Base-by-base conservation (phyloP, 2,888 invertebrate species). In the Drosophila falleni region DNA sequence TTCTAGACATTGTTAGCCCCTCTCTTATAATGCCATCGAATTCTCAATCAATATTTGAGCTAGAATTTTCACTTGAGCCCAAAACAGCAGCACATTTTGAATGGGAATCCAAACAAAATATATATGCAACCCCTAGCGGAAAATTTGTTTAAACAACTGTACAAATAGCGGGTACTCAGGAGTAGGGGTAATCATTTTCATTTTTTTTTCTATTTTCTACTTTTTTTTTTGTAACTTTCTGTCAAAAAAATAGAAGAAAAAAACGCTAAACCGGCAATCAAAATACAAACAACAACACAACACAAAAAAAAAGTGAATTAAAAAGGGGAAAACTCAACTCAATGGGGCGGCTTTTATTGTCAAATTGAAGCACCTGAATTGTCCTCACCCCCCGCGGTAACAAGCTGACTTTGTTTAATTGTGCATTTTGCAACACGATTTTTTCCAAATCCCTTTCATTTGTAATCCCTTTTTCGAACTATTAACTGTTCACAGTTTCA, bases 101-200 rank as follows among this genome's bases (percentile, higher is more conserved):
- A 73, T 51, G 59, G 37, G 23, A 61, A 46, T 49, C 54, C 39
- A 64, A 63, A 58, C 37, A 26, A 39, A 15, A 13, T 68, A 31
- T 76, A 23, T 23, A 29, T 29, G 29, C 29, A 73, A 74, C 82
- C 76, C 83, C 67, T 67, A 67, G 74, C 77, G 62, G 63, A 55
- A 84, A 86, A 82, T 87, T 77, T 84, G 53, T 87, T 87, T 77
- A 86, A 87, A 73, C 84, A 84, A 84, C 84, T 84, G 84, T 71
- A 71, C 83, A 84, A 84, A 84, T 87, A 84, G 42, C 44, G 23
- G 49, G 41, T 23, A 47, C 42, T 26, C 42, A 33, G 47, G 35
- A 33, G 39, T 15, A 13, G 53, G 41, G 54, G 51, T 53, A 74
- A 60, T 41, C 46, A 29, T 46, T 54, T 61, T 69, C 65, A 13